Conservation (phyloP, 2,797 vertebrate species). For the Acanthornis magna region DNA sequence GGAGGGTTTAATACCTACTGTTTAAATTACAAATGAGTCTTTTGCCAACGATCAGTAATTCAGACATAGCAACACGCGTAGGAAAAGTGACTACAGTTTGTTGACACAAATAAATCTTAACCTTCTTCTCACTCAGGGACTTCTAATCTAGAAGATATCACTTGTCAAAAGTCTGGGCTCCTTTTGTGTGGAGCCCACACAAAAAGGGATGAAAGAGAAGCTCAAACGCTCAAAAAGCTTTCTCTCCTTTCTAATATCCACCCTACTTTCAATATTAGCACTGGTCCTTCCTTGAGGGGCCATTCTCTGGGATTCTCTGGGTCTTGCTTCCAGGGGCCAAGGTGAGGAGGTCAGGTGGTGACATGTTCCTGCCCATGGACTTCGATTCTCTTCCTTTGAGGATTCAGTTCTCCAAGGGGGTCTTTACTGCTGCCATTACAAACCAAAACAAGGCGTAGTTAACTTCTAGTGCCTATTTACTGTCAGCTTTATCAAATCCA, state of each 20-base stretch:
- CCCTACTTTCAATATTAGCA: not conserved
- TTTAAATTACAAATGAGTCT: not conserved
- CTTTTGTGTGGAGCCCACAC: not conserved
- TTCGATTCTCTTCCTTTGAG: not conserved
- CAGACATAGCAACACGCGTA: not conserved
- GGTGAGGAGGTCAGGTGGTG: not conserved
- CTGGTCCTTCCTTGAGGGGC: not conserved
- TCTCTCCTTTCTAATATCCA: not conserved
- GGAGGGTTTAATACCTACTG: not conserved
- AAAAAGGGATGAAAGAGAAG: not conserved
- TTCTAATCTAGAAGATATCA: not conserved
- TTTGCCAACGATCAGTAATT: not conserved
- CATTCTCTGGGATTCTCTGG: not conserved
- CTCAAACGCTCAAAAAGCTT: not conserved
- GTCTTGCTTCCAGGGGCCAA: not conserved
- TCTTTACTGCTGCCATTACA: not conserved
- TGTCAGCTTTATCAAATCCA: not conserved
- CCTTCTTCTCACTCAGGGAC: not conserved
- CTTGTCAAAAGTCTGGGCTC: not conserved
- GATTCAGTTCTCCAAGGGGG: fast-evolving
- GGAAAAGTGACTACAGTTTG: not conserved
- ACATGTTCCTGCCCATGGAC: not conserved
- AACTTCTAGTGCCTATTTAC: not conserved
- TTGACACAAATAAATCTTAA: not conserved
- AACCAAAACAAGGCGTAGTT: not conserved